These are phyloP conservation scores for Dreissena rostriformis DNA, from an alignment of 1,140 invertebrate species.

Conservation along the genomic window DNA sequence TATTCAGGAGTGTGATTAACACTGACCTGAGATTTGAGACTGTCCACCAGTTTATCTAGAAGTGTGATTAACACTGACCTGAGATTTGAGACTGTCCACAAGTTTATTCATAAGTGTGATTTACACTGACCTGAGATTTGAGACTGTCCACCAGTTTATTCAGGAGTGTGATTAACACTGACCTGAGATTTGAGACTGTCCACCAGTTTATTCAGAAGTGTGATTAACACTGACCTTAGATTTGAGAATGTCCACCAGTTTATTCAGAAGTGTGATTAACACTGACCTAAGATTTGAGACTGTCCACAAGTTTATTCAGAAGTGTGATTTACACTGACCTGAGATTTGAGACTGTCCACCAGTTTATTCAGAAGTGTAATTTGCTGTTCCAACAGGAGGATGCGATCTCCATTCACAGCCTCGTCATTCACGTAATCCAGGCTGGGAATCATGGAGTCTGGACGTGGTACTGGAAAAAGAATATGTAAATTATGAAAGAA, in stretches of 20 bases:
- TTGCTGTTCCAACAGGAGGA: constrained; percentile 60
- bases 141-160: too few relatives aligned
- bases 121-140: background rate
- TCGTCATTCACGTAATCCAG: constrained; percentile 34
- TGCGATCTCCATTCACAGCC: constrained; percentile 52
- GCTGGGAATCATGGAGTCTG: constrained; percentile 18
- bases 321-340: constrained; percentile 62
- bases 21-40: too few relatives aligned
- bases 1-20: background rate
- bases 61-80: background rate
- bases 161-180: constrained; percentile 13
- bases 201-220: constrained; percentile 59
- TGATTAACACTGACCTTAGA: constrained; percentile 58
- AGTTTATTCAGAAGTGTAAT: constrained; percentile 58
- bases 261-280: constrained; percentile 57
- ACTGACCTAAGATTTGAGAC: constrained; percentile 61
- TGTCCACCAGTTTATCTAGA: too few relatives aligned
- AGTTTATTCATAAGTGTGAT: background rate
- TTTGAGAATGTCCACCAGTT: constrained; percentile 63
- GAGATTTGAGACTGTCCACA: too few relatives aligned
- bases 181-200: constrained; percentile 64
- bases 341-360: constrained; percentile 61
- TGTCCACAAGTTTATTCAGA: constrained; percentile 60
- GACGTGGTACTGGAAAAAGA: too few relatives aligned
- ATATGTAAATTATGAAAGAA: too few relatives aligned